Evolutionary conservation across 1,140 invertebrate species (phyloP), one percentile per base, ranked within the genome.

Genomic region (Caerostris darwini): DNA sequence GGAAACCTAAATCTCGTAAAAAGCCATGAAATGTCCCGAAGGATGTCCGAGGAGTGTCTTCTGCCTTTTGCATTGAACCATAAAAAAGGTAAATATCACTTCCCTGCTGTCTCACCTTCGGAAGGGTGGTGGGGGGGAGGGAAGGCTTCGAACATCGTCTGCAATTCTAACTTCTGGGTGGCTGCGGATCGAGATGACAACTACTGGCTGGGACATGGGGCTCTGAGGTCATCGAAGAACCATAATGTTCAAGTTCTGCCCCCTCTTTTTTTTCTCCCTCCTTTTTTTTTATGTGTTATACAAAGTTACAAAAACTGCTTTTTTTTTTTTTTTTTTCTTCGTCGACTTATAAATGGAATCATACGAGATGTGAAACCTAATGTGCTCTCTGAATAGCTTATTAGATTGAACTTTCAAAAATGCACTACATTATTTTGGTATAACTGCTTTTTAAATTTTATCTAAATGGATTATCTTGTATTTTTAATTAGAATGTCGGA

Each of bases 91-190:
- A 90, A 90, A 58, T 81, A 90, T 58, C 71, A 58, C 17, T 71
- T 89, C 87, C 64, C 87, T 69, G 53, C 87, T 71, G n/a, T 53
- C 71, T 77, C 71, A 77, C 50, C 71, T 77, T 34, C 71, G 12
- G 10, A 50, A 17, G 50, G 57, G 56, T 57, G 10, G 54, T 17
- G 12, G n/a, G 57, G n/a, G 12, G 12, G 61, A 50, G 8, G 34
- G 34, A 34, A 34, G 34, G 34, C 34, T 34, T 34, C 54, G 89
- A 58, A 85, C 54, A 67, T 17, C 34, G 17, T 59, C n/a, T 82
- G 81, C 81, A 83, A 92, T 90, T 71, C 19, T 3, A 53, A 54
- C 81, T 92, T 92, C 90, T 92, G 90, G 90, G 90, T 92, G 90
- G 90, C 12, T 92, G 17, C 50, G 6, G 34, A 85, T 85, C 81